Conservation (phyloP, 1,140 invertebrate species). For the Apolygus lucorum region DNA sequence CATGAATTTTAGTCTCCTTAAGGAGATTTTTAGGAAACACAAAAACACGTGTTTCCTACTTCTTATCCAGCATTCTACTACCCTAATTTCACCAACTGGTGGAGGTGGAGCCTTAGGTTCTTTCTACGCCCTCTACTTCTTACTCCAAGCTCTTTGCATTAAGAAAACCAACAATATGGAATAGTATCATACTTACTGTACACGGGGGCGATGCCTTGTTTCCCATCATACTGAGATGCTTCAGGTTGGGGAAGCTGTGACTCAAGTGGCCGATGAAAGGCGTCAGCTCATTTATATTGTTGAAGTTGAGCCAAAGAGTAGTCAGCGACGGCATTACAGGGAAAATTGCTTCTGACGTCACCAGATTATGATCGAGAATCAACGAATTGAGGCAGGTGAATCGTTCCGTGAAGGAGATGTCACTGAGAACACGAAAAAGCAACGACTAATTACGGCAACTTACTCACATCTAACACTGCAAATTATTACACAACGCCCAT, state of each 20-base stretch:
- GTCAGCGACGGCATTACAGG: conserved; percentile 57
- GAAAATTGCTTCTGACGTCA: conserved; percentile 53
- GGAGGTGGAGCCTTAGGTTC: no score
- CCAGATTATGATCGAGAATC: conserved; percentile 63
- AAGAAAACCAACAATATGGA: no score
- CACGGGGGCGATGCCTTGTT: conserved; percentile 66
- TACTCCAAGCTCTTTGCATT: no score
- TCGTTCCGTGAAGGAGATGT: conserved; percentile 55
- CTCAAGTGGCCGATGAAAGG: conserved; percentile 58
- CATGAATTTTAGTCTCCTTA: no score
- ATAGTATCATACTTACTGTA: conserved; percentile 40
- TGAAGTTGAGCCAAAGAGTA: conserved; percentile 70
- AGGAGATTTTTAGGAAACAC: no score
- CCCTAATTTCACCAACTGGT: no score
- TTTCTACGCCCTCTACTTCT: no score
- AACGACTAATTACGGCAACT: background rate
- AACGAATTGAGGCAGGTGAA: conserved; percentile 60
- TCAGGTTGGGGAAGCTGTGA: conserved; percentile 54
- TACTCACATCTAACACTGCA: no score
- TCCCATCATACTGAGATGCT: conserved; percentile 65
- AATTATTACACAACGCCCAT: no score
- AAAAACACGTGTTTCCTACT: no score
- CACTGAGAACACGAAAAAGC: conserved; percentile 43
- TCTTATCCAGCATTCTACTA: no score
- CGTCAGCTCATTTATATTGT: conserved; percentile 56